Evolutionary conservation across 2,888 invertebrate species (phyloP).

Genomic region (Panopea generosa): DNA sequence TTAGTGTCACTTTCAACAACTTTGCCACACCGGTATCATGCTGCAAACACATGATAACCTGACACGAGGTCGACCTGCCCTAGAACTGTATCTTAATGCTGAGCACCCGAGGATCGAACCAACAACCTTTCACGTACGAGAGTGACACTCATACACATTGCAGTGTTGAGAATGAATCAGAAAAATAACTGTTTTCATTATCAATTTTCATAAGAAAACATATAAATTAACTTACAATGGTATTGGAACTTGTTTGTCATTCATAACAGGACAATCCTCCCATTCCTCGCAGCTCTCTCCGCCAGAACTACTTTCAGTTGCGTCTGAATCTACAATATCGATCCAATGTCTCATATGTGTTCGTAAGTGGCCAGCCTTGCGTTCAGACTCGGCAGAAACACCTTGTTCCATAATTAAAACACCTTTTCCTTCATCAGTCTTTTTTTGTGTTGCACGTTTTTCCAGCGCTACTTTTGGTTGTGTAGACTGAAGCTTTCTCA

Average conservation of each 20-base stretch:
- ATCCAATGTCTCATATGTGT: conserved; percentile 91
- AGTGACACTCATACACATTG: too few relatives aligned
- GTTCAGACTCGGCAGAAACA: conserved; percentile 87
- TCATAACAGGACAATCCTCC: conserved; percentile 65
- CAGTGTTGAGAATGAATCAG: too few relatives aligned
- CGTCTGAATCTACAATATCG: conserved; percentile 94
- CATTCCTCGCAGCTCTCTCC: conserved; percentile 97
- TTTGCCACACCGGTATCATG: too few relatives aligned
- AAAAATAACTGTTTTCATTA: too few relatives aligned
- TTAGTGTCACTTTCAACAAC: too few relatives aligned
- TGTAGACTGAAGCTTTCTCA: conserved; percentile 87
- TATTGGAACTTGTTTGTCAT: conserved; percentile 39
- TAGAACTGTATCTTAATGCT: too few relatives aligned
- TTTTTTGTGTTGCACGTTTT: conserved; percentile 41
- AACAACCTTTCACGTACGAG: too few relatives aligned
- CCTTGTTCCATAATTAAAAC: conserved; percentile 77
- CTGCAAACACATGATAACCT: too few relatives aligned
- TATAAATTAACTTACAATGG: conserved; percentile 62
- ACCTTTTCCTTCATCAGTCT: conserved; percentile 59
- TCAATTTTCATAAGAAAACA: too few relatives aligned
- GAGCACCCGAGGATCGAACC: too few relatives aligned
- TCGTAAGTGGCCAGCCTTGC: conserved; percentile 90
- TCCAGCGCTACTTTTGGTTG: conserved; percentile 63
- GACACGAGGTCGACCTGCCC: too few relatives aligned
- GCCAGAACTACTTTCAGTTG: conserved; percentile 96